A percentile compares a stretch with the other conserved stretches of the same genome.
Evolutionary conservation across 1,140 invertebrate species (phyloP).

Genomic region (Magallana angulata): DNA sequence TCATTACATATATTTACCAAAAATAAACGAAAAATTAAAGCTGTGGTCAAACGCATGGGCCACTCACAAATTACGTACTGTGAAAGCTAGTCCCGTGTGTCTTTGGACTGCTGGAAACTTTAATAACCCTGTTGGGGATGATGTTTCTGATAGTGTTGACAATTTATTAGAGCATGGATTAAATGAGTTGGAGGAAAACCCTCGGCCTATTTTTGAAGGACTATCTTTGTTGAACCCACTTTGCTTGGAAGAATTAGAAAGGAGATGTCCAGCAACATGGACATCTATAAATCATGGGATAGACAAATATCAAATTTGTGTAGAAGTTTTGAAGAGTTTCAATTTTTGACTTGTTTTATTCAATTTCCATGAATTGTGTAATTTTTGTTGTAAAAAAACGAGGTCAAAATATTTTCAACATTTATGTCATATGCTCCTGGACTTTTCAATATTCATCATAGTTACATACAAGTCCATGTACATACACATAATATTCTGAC

Average conservation of each 20-base stretch:
- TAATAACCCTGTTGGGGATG: slow-evolving; percentile 27
- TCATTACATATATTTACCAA: slow-evolving; percentile 40
- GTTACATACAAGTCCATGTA: neutral
- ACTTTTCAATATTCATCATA: neutral
- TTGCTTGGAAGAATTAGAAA: slow-evolving; percentile 12
- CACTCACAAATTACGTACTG: slow-evolving; percentile 37
- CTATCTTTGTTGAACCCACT: slow-evolving; percentile 10
- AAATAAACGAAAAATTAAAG: slow-evolving; percentile 42
- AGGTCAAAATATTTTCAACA: slow-evolving; percentile 2
- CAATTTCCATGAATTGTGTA: slow-evolving; percentile 1
- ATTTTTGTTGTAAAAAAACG: neutral
- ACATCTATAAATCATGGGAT: slow-evolving; percentile 1
- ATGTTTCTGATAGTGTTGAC: slow-evolving; percentile 13
- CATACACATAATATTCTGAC: slow-evolving; percentile 6
- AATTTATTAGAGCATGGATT: slow-evolving; percentile 4
- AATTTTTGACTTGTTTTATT: slow-evolving; percentile 9
- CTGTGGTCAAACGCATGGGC: slow-evolving; percentile 43
- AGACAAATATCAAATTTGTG: slow-evolving; percentile 22
- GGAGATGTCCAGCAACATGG: slow-evolving; percentile 1
- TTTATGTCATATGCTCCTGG: neutral
- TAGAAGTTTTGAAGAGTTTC: neutral
- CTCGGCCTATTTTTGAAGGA: slow-evolving; percentile 9
- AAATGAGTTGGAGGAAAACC: neutral
- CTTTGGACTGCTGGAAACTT: slow-evolving; percentile 43
- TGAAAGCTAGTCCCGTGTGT: slow-evolving; percentile 2